A percentile compares a stretch with the other conserved stretches of the same genome.
Evolutionary conservation across 2,797 vertebrate species (phyloP).

Genomic region (Centroberyx gerrardi): DNA sequence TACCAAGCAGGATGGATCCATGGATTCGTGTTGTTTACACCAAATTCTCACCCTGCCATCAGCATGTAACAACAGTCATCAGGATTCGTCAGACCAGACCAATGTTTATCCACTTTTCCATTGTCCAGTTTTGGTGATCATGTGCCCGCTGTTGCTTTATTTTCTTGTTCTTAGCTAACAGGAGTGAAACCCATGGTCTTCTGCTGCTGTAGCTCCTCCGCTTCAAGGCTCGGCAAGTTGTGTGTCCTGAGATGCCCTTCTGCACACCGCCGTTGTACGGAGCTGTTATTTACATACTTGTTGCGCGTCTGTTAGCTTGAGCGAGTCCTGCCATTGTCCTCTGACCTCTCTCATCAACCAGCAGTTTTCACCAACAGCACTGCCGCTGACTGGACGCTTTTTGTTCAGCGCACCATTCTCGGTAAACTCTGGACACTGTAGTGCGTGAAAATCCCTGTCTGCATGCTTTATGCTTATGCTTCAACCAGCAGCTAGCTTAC

Average conservation of each 20-base stretch:
- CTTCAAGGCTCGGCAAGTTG: not conserved
- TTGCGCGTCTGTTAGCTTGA: not conserved
- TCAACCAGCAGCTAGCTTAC: too few relatives aligned
- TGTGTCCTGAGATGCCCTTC: too few relatives aligned
- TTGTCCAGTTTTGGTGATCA: slow-evolving; percentile 12
- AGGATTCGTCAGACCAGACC: not conserved
- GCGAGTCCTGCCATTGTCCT: not conserved
- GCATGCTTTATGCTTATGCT: too few relatives aligned
- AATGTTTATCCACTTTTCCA: not conserved
- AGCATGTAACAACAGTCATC: too few relatives aligned
- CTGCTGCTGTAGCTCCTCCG: not conserved
- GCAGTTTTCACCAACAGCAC: too few relatives aligned
- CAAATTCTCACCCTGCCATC: too few relatives aligned
- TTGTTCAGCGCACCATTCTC: too few relatives aligned
- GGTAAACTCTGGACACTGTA: too few relatives aligned
- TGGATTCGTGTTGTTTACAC: too few relatives aligned
- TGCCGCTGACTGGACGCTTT: too few relatives aligned
- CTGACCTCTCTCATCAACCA: not conserved
- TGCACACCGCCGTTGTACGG: not conserved
- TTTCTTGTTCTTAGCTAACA: not conserved
- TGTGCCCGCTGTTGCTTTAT: not conserved
- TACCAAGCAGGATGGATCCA: too few relatives aligned
- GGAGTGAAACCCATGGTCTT: slow-evolving; percentile 2
- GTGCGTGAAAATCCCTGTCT: too few relatives aligned
- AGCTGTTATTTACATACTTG: not conserved